Percentiles rank a stretch among this genome's conserved stretches.
These are phyloP conservation scores for Eupsilia transversa DNA, from an alignment of 2,888 invertebrate genomes.

Conservation along the genomic window DNA sequence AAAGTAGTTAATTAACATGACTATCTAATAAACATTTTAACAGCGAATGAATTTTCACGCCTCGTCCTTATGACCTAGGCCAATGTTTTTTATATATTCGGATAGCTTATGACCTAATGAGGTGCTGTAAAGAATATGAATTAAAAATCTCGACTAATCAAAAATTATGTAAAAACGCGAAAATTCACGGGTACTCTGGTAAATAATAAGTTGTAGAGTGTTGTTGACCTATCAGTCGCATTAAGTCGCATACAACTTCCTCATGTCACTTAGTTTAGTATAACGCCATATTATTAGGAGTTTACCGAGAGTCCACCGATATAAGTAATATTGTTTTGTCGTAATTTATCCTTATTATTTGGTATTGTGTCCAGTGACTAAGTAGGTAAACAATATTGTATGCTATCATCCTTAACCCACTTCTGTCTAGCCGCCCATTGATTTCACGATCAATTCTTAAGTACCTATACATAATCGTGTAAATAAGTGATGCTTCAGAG, in stretches of 20 bases:
- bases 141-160: too few relatives aligned
- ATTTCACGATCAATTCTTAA: constrained; percentile 50
- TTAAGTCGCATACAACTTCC: constrained; percentile 40
- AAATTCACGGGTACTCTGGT: too few relatives aligned
- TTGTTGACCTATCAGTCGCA: constrained; percentile 20
- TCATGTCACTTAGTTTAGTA: constrained; percentile 22
- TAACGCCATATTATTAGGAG: constrained; percentile 22
- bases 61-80: too few relatives aligned
- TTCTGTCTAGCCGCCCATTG: constrained; percentile 27
- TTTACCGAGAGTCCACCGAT: constrained; percentile 27
- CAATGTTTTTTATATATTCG: too few relatives aligned
- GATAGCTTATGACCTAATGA: too few relatives aligned
- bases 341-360: constrained; percentile 63
- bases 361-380: constrained; percentile 49
- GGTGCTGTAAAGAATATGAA: too few relatives aligned
- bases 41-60: too few relatives aligned
- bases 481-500: constrained; percentile 53
- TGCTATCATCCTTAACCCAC: constrained; percentile 63
- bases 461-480: constrained; percentile 30
- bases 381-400: constrained; percentile 30
- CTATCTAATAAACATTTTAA: too few relatives aligned
- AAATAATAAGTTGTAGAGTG: constrained; percentile 14
- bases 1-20: too few relatives aligned
- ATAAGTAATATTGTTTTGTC: constrained; percentile 2
- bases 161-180: too few relatives aligned